Percentiles rank a stretch among this genome's conserved stretches.
These are phyloP conservation scores for Antrozous pallidus DNA, from an alignment of 2,797 vertebrate species.

Conservation along the genomic window DNA sequence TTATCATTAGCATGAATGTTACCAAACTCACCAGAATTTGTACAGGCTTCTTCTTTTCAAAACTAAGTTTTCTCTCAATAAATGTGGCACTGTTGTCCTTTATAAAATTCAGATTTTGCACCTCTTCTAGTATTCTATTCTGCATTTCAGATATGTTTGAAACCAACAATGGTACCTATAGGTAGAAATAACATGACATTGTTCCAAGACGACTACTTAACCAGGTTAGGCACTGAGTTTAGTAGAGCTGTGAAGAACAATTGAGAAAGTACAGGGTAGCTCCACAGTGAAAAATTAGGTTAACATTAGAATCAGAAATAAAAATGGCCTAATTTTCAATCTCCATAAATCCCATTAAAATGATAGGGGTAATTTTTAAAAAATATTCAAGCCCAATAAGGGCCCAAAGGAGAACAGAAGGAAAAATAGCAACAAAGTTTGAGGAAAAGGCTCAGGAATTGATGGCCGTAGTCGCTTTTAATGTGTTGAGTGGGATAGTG, in stretches of 20 bases:
- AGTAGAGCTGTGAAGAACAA: neutral
- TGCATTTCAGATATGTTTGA: slow-evolving; percentile 91
- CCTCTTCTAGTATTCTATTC: slow-evolving; percentile 91
- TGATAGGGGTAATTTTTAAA: neutral
- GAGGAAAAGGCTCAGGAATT: neutral
- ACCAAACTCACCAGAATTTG: slow-evolving; percentile 78
- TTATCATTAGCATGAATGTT: neutral
- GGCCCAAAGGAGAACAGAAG: neutral
- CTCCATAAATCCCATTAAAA: neutral
- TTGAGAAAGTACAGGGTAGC: neutral
- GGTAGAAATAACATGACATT: neutral
- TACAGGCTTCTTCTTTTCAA: slow-evolving; percentile 88
- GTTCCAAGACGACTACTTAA: neutral
- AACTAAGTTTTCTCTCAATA: slow-evolving; percentile 96
- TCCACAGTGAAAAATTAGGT: neutral
- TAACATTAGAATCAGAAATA: neutral
- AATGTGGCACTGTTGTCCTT: slow-evolving; percentile 88
- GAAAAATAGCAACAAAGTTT: neutral
- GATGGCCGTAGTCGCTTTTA: neutral
- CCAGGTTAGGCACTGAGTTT: neutral
- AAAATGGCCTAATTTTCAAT: neutral
- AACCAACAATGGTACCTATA: slow-evolving; percentile 84
- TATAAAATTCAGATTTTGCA: slow-evolving; percentile 91
- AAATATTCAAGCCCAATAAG: neutral
- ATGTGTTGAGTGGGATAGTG: neutral